phyloP scores from a whole-genome alignment of 1,140 invertebrate genomes.

The Diprion similis region DNA sequence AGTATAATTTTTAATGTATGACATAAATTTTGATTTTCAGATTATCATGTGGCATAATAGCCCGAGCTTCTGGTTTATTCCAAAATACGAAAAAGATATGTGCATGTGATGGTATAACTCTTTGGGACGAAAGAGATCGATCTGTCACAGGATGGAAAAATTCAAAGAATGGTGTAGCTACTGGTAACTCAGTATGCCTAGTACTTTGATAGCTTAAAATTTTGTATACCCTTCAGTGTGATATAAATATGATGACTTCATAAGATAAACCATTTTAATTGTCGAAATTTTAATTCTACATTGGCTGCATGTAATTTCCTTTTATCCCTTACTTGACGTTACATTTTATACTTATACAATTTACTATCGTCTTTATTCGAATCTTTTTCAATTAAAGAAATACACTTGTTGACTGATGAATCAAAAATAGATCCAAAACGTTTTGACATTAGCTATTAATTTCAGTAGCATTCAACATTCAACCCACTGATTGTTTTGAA shows the following conservation, averaged over 20 bases:
- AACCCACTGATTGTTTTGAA: no score
- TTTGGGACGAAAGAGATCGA: constrained; percentile 71
- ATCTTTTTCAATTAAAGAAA: no score
- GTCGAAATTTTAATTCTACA: neutral
- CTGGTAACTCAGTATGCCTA: constrained; percentile 33
- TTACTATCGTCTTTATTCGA: no score
- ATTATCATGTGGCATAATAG: constrained; percentile 73
- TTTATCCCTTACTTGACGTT: neutral
- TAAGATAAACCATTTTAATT: neutral
- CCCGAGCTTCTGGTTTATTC: constrained; percentile 71
- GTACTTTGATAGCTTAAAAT: constrained; percentile 32
- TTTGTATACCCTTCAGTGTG: no score
- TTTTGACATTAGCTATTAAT: no score
- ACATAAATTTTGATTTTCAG: constrained; percentile 45
- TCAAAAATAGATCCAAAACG: no score
- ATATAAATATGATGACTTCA: no score
- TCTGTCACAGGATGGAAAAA: constrained; percentile 29
- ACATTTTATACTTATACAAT: neutral
- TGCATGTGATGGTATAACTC: constrained; percentile 70
- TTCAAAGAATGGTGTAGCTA: constrained; percentile 21
- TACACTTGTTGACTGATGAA: no score
- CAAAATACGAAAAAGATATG: constrained; percentile 74
- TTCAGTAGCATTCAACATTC: no score
- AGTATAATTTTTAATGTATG: constrained; percentile 5
- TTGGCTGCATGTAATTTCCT: neutral